Evolutionary conservation across 2,113 vertebrate genomes (phyloP).

Genomic region (Pteropus alecto): DNA sequence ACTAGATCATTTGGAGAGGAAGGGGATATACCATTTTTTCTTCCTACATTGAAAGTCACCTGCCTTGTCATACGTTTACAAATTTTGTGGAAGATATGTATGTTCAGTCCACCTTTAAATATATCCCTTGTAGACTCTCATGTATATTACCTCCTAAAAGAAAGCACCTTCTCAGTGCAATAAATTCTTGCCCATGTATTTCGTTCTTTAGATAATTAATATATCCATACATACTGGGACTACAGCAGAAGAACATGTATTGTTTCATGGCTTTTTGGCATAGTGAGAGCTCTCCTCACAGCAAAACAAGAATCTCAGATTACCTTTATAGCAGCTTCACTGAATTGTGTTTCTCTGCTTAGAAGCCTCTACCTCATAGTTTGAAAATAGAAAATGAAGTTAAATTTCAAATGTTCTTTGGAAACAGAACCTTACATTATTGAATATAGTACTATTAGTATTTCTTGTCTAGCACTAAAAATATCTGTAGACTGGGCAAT

Average conservation of each 20-base stretch:
- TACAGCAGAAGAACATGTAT: neutral
- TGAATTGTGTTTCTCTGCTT: neutral
- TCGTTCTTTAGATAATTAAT: neutral
- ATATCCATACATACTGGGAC: neutral
- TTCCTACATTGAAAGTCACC: neutral
- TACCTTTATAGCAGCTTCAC: neutral
- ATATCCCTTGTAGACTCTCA: neutral
- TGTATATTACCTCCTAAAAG: neutral
- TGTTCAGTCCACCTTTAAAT: neutral
- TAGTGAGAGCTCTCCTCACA: neutral
- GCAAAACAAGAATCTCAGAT: neutral
- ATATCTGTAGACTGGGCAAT: neutral
- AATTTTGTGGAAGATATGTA: neutral
- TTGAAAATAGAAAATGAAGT: conserved; percentile 59
- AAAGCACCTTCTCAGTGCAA: neutral
- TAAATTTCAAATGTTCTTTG: conserved; percentile 31
- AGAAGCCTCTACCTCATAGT: conserved; percentile 20
- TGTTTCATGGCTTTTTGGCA: neutral
- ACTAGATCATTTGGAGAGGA: neutral
- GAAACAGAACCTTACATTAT: neutral
- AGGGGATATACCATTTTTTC: neutral
- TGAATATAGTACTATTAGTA: neutral
- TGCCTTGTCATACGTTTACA: neutral
- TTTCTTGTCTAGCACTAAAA: conserved; percentile 26
- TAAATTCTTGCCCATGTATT: neutral